A percentile compares a stretch with the other conserved stretches of the same genome.
Conservation (phyloP, 2,797 vertebrate genomes). For the Gallinago nigripennis region DNA sequence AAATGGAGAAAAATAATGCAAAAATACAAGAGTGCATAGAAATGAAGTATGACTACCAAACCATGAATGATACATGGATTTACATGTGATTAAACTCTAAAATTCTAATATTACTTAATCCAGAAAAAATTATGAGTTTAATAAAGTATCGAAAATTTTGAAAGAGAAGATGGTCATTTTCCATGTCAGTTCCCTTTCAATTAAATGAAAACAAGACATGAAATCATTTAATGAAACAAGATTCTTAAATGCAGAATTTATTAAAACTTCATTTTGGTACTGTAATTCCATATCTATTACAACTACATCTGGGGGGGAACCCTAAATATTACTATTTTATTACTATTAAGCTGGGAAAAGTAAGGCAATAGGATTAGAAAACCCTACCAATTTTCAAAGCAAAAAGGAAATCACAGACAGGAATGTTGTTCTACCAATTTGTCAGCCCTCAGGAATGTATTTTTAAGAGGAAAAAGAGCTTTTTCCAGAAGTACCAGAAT, state of each 20-base stretch:
- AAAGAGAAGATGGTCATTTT: neutral
- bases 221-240: neutral
- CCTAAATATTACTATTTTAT: neutral
- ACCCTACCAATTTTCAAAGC: neutral
- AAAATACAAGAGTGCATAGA: neutral
- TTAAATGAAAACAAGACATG: neutral
- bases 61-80: neutral
- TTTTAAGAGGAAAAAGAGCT: neutral
- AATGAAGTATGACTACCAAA: neutral
- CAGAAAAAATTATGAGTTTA: neutral
- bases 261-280: neutral
- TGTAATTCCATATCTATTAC: neutral
- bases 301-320: rapidly evolving
- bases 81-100: neutral
- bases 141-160: neutral
- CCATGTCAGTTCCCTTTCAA: neutral
- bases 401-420: neutral
- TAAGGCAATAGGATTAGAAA: neutral
- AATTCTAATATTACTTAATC: neutral
- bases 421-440: neutral
- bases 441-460: neutral
- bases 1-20: neutral
- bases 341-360: neutral
- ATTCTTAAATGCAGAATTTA: neutral
- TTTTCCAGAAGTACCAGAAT: neutral